These are phyloP conservation scores for Microctenopoma steveboyesi DNA, from an alignment of 2,797 vertebrate genomes.

Conservation along the genomic window DNA sequence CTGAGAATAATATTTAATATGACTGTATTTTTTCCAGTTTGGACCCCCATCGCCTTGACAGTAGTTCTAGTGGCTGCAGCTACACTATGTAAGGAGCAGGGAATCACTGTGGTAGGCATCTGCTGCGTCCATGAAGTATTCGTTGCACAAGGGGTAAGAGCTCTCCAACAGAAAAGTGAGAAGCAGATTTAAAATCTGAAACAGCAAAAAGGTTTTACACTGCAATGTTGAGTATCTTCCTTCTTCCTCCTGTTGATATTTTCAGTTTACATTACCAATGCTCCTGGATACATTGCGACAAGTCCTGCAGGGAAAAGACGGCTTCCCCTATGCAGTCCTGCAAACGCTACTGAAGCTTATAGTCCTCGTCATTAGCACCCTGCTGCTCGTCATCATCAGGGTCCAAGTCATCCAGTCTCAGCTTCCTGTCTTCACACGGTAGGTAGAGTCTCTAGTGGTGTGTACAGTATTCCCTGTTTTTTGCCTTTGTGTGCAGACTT, in stretches of 20 bases:
- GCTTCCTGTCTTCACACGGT: slow-evolving; percentile 98
- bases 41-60: slow-evolving; percentile 92
- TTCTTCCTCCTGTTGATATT: neutral
- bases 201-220: neutral
- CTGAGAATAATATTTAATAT: neutral
- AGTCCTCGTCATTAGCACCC: slow-evolving; percentile 94
- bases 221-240: neutral
- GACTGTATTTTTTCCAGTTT: slow-evolving; percentile 80
- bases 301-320: slow-evolving; percentile 90
- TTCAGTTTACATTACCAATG: slow-evolving; percentile 92
- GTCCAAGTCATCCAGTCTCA: slow-evolving; percentile 99
- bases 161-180: no score
- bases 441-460: slow-evolving; percentile 21
- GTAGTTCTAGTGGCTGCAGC: slow-evolving; percentile 93
- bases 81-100: slow-evolving; percentile 98
- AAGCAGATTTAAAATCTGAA: neutral
- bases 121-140: slow-evolving; percentile 98
- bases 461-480: no score
- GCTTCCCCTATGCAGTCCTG: slow-evolving; percentile 90
- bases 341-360: slow-evolving; percentile 95
- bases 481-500: no score
- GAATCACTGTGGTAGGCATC: slow-evolving; percentile 98
- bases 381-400: slow-evolving; percentile 94
- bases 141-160: slow-evolving; percentile 95
- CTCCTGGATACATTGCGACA: slow-evolving; percentile 87